Conservation (phyloP, 2,113 vertebrate species). For the Smithornis capensis region DNA sequence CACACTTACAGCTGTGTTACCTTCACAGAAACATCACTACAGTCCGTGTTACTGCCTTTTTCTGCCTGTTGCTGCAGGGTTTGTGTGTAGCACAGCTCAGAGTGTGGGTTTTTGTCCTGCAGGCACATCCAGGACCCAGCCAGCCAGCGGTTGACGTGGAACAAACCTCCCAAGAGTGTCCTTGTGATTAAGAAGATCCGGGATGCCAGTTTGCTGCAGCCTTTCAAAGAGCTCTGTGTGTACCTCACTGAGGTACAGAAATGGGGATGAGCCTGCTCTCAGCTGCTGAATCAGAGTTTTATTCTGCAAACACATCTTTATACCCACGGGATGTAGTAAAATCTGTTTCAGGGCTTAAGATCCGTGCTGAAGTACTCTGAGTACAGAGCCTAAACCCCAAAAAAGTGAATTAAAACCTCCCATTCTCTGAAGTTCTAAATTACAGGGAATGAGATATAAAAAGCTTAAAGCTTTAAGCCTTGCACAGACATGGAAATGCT, state of each 20-base stretch:
- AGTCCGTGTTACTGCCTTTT: background rate
- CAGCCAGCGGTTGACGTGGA: slow-evolving; percentile 95
- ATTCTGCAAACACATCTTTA: background rate
- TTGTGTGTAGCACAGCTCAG: too few species aligned
- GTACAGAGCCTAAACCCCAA: background rate
- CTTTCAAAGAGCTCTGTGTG: slow-evolving; percentile 91
- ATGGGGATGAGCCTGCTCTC: too few species aligned
- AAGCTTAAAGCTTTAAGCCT: background rate
- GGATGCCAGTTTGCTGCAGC: slow-evolving; percentile 88
- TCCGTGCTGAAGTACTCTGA: background rate
- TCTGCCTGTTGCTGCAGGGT: background rate
- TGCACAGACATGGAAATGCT: background rate
- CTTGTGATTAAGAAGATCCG: slow-evolving; percentile 95
- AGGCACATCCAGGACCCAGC: slow-evolving; percentile 99
- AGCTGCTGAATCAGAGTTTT: too few species aligned
- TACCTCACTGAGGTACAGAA: slow-evolving; percentile 88
- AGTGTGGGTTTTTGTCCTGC: background rate
- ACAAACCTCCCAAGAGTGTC: slow-evolving; percentile 96
- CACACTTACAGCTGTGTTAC: background rate
- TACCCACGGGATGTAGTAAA: background rate
- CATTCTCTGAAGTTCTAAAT: background rate
- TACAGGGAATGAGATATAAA: background rate
- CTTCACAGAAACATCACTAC: accelerated
- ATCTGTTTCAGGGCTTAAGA: background rate
- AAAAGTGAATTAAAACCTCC: background rate